Conservation (phyloP, 2,797 vertebrate genomes). For the Hippoglossus hippoglossus region DNA sequence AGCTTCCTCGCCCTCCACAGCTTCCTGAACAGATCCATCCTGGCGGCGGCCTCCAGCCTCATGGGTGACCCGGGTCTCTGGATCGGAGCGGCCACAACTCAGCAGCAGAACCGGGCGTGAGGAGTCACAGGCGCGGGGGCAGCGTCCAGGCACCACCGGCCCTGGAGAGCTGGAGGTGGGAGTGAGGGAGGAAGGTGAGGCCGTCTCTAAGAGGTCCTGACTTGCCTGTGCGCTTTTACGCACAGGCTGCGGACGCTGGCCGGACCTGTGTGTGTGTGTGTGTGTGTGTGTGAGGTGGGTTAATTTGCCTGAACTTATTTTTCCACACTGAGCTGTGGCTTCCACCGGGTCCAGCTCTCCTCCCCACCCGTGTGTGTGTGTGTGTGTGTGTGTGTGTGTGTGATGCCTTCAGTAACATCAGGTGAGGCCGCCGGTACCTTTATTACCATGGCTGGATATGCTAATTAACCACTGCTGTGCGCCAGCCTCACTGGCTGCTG, state of each 20-base stretch:
- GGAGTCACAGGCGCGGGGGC: neutral
- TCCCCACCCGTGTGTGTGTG: neutral
- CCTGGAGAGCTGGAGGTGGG: neutral
- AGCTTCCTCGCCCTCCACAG: slow-evolving; percentile 91
- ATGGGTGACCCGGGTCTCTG: slow-evolving; percentile 71
- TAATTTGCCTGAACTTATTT: neutral
- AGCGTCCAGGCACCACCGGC: neutral
- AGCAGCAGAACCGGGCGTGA: slow-evolving; percentile 38
- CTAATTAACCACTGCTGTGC: slow-evolving; percentile 58
- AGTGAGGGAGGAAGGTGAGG: slow-evolving; percentile 1
- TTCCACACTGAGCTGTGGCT: neutral
- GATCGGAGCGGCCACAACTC: slow-evolving; percentile 38
- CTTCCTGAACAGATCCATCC: slow-evolving; percentile 89
- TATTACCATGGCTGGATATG: slow-evolving; percentile 66
- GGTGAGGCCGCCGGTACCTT: slow-evolving; percentile 60
- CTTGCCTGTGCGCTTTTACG: slow-evolving; percentile 60
- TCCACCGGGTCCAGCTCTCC: neutral
- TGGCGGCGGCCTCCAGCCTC: slow-evolving; percentile 83
- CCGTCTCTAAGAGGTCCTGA: neutral
- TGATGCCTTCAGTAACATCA: slow-evolving; percentile 15
- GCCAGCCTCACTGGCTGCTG: slow-evolving; percentile 50
- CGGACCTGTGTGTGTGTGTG: neutral
- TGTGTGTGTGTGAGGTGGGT: slow-evolving; percentile 30
- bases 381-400: neutral
- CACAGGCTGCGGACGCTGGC: slow-evolving; percentile 24